phyloP scores from a whole-genome alignment of 2,113 vertebrate species.

The Gymnogyps californianus region DNA sequence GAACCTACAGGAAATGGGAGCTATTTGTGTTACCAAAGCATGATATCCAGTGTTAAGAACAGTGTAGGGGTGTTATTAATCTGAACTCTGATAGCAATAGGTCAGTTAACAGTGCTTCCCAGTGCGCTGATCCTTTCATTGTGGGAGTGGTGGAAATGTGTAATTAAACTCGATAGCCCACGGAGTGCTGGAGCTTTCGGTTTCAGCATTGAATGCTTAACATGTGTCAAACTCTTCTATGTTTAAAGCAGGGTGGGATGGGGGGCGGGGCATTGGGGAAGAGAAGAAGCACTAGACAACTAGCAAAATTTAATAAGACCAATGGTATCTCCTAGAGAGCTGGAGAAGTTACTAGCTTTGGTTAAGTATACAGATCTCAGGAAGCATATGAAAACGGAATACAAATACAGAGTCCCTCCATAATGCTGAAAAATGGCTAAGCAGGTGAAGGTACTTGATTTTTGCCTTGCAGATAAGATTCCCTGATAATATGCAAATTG shows the following conservation, averaged over 20 bases:
- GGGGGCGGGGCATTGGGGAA: neutral
- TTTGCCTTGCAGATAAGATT: neutral
- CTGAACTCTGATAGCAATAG: neutral
- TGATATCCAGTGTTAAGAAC: neutral
- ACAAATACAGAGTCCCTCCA: neutral
- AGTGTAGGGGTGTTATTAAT: neutral
- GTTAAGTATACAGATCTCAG: neutral
- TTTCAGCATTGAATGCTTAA: neutral
- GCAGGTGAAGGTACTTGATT: neutral
- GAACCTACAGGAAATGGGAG: neutral
- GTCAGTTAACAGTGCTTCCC: neutral
- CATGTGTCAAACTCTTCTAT: neutral
- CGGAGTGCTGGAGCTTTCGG: neutral
- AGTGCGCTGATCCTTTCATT: accelerated
- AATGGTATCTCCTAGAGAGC: neutral
- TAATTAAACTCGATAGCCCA: neutral
- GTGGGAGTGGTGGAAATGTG: neutral
- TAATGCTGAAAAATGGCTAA: neutral
- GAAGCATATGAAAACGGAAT: neutral
- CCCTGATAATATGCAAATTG: neutral
- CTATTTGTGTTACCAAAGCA: neutral
- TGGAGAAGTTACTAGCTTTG: neutral
- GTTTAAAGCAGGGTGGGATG: neutral
- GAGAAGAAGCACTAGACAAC: neutral
- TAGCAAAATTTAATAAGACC: neutral